Evolutionary conservation across 2,113 vertebrate genomes (phyloP), one percentile per base, ranked within the genome.

Genomic region (Gadus macrocephalus): DNA sequence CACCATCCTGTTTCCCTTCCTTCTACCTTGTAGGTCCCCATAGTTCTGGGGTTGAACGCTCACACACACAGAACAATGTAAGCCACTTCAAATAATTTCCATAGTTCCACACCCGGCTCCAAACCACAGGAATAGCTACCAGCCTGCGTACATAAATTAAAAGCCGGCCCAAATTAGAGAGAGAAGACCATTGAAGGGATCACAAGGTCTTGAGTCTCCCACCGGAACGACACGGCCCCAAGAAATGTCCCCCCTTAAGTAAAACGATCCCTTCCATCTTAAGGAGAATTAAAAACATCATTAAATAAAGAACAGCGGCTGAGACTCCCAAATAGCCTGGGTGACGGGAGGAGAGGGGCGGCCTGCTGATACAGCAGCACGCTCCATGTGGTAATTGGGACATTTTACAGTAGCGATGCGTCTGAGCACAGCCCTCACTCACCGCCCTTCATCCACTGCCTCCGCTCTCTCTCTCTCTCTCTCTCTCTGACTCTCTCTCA

Each of bases 281-380:
- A 78, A 76, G 70, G 80, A 72, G 38, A 69, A 76, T 67, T 82
- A 65, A 63, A 75, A 81, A 79, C 63, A 75, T 85, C 86, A 88
- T 88, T 82, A 89, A 86, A 85, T 72, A 86, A 78, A 80, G 87
- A 89, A 85, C 75, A 27, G 72, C 1, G 64, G 80, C 84, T 85
- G 81, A 83, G 84, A 84, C 78, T 62, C 73, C 69, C 60, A 86
- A 86, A 89, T 85, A 77, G 78, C 75, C 67, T 76, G 2, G 4
- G 78, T 78, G 85, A 89, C 71, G 77, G 80, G 75, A 71, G 67
- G 78, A 84, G 81, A 82, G 71, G 84, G 83, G 82, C 81, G 81
- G 71, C 65, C 78, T 49, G 89, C 91, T 92, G 90, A 91, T 85
- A 77, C 88, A 89, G 89, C 85, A 68, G 64, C 60, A 77, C 49